Evolutionary conservation across 2,797 vertebrate species (phyloP).

Genomic region (Notolepis coatsorum): DNA sequence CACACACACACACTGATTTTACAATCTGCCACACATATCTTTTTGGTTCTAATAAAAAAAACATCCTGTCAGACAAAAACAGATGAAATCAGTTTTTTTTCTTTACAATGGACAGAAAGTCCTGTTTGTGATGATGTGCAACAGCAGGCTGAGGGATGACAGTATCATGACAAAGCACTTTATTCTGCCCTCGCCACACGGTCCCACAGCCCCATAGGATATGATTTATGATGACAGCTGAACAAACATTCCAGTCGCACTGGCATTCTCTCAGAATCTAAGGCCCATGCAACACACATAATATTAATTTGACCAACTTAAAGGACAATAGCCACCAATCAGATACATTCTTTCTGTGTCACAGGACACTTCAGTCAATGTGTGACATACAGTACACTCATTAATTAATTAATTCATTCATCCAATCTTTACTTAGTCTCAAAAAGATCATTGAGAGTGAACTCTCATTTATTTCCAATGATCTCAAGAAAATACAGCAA

Average conservation of each 20-base stretch:
- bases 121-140: constrained; percentile 45
- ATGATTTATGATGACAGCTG: constrained; percentile 66
- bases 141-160: constrained; percentile 59
- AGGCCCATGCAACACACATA: neutral
- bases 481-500: too few species aligned
- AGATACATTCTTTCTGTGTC: too few species aligned
- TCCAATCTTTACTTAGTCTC: too few species aligned
- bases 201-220: constrained; percentile 53
- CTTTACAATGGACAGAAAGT: constrained; percentile 23
- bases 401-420: too few species aligned
- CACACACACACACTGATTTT: neutral
- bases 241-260: constrained; percentile 68
- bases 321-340: too few species aligned
- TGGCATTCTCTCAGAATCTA: constrained; percentile 28
- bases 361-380: too few species aligned
- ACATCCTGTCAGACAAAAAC: neutral
- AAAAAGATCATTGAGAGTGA: too few species aligned
- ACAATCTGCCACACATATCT: neutral
- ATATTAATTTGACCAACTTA: too few species aligned
- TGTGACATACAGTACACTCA: too few species aligned
- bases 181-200: constrained; percentile 42
- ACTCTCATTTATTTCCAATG: too few species aligned
- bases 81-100: constrained; percentile 24
- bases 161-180: constrained; percentile 61
- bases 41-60: constrained; percentile 19